Percentiles rank a stretch among this genome's conserved stretches.
phyloP scores from a whole-genome alignment of 2,797 vertebrate species.

The Pipistrellus kuhlii region DNA sequence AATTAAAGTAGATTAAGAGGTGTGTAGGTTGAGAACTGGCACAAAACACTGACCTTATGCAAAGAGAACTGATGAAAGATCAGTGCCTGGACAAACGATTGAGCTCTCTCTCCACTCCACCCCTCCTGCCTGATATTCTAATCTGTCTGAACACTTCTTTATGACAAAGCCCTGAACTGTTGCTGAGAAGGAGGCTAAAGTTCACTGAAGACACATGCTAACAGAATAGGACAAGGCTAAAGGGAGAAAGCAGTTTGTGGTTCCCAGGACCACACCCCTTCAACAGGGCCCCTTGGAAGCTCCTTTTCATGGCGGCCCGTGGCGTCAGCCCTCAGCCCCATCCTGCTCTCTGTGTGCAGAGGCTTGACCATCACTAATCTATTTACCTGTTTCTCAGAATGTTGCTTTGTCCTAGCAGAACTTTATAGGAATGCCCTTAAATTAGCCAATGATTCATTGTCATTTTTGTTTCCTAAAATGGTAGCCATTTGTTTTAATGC shows the following conservation, averaged over 20 bases:
- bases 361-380: background rate
- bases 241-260: background rate
- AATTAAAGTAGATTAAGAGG: slow-evolving; percentile 21
- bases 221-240: background rate
- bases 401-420: background rate
- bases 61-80: background rate
- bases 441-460: background rate
- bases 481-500: background rate
- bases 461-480: background rate
- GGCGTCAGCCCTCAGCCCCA: background rate
- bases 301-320: background rate
- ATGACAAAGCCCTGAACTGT: background rate
- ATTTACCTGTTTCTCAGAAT: background rate
- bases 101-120: too few species aligned
- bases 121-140: background rate
- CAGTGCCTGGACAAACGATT: background rate
- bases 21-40: background rate
- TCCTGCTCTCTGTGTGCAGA: background rate
- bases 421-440: background rate
- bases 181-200: background rate
- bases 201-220: background rate
- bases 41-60: background rate
- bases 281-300: background rate
- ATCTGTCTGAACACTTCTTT: background rate
- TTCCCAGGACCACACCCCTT: background rate